These are phyloP conservation scores for Mirounga angustirostris DNA, from an alignment of 2,113 vertebrate species.

Conservation along the genomic window DNA sequence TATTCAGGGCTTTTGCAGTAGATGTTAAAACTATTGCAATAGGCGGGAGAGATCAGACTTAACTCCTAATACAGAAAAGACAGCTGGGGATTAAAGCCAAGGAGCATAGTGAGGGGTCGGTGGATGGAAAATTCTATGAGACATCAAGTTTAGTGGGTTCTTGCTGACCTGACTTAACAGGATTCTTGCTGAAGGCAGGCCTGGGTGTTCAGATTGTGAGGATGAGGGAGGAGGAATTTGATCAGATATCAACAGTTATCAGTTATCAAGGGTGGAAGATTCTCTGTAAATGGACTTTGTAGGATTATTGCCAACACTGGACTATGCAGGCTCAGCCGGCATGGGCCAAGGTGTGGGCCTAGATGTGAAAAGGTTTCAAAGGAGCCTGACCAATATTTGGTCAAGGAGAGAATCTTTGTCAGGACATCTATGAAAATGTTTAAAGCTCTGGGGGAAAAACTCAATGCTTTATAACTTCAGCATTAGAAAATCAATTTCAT, in stretches of 20 bases:
- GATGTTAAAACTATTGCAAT: no score
- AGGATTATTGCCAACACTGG: background rate
- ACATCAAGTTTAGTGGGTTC: fast-evolving
- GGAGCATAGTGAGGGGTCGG: background rate
- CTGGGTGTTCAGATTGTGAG: no score
- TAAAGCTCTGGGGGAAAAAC: background rate
- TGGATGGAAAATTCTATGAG: background rate
- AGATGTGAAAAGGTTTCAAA: background rate
- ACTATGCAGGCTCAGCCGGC: fast-evolving
- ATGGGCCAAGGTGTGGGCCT: background rate
- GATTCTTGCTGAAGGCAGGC: background rate
- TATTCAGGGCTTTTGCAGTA: background rate
- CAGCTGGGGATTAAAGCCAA: no score
- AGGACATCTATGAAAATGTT: background rate
- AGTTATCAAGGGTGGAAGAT: background rate
- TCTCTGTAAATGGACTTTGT: background rate
- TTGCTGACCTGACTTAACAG: no score
- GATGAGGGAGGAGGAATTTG: background rate
- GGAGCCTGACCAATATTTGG: background rate
- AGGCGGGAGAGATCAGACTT: background rate
- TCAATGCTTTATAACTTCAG: background rate
- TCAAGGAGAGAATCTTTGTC: background rate
- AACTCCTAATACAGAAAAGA: background rate
- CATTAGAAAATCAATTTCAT: background rate
- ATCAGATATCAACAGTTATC: background rate